A percentile compares a stretch with the other conserved stretches of the same genome.
These are phyloP conservation scores for Melanocharis versteri DNA, from an alignment of 2,113 vertebrate species.

Conservation along the genomic window DNA sequence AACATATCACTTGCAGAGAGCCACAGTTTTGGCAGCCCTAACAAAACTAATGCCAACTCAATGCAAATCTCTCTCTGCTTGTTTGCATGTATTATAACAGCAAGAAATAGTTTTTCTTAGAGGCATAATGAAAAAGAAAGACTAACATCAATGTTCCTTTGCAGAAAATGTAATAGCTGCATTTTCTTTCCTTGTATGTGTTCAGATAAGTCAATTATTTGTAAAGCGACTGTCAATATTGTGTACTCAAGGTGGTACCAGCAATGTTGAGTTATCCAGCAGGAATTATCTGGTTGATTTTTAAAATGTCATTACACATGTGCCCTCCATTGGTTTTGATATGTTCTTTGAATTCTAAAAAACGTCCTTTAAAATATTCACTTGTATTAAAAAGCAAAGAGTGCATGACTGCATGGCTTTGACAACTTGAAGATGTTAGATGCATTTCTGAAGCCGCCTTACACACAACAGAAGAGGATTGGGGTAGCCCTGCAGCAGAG, in stretches of 20 bases:
- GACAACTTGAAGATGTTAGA: background rate
- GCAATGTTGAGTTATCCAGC: background rate
- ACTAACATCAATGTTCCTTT: background rate
- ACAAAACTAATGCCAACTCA: conserved; percentile 41
- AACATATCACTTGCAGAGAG: conserved; percentile 46
- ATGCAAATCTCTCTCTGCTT: conserved; percentile 43
- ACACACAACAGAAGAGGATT: background rate
- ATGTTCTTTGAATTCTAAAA: background rate
- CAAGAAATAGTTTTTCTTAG: conserved; percentile 20
- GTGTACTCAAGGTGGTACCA: background rate
- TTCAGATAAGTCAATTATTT: background rate
- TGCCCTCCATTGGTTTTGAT: background rate
- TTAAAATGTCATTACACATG: background rate
- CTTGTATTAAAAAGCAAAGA: background rate
- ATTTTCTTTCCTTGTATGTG: background rate
- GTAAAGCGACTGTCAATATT: background rate
- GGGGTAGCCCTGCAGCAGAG: background rate
- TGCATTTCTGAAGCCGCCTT: background rate
- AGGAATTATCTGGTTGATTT: background rate
- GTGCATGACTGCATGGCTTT: background rate
- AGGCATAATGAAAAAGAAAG: background rate
- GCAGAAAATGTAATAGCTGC: background rate
- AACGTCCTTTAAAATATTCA: accelerated
- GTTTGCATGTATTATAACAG: conserved; percentile 36
- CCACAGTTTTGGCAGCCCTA: conserved; percentile 43